phyloP scores from a whole-genome alignment of 2,113 vertebrate species.

The Rhabdornis inornatus region DNA sequence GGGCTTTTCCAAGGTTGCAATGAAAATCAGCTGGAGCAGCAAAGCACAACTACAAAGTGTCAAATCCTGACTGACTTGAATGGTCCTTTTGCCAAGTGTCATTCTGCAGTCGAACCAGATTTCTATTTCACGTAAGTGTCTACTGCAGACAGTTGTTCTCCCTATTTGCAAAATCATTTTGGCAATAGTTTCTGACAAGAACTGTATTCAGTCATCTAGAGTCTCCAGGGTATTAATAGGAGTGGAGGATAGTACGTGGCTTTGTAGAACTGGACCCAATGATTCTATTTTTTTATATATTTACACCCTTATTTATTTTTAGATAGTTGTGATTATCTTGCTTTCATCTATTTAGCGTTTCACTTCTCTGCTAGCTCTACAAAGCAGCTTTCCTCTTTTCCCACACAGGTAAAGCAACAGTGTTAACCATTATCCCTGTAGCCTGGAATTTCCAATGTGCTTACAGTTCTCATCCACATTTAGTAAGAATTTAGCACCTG shows the following conservation, averaged over 20 bases:
- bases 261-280: neutral
- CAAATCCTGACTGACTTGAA: neutral
- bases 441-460: neutral
- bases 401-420: neutral
- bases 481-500: neutral
- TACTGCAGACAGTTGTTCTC: neutral
- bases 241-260: neutral
- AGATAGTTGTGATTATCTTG: neutral
- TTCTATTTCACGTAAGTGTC: conserved; percentile 59
- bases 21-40: neutral
- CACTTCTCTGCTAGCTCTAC: neutral
- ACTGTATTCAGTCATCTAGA: neutral
- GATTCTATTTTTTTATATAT: neutral
- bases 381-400: neutral
- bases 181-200: neutral
- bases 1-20: conserved; percentile 52
- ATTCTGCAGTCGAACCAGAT: neutral
- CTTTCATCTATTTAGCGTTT: neutral
- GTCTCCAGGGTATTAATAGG: neutral
- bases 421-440: neutral
- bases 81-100: conserved; percentile 50
- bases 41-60: conserved; percentile 21
- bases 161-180: neutral
- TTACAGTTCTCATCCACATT: neutral
- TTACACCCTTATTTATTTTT: neutral